Evolutionary conservation across 2,797 vertebrate genomes (phyloP).

Genomic region (Melanotaenia trifasciata): DNA sequence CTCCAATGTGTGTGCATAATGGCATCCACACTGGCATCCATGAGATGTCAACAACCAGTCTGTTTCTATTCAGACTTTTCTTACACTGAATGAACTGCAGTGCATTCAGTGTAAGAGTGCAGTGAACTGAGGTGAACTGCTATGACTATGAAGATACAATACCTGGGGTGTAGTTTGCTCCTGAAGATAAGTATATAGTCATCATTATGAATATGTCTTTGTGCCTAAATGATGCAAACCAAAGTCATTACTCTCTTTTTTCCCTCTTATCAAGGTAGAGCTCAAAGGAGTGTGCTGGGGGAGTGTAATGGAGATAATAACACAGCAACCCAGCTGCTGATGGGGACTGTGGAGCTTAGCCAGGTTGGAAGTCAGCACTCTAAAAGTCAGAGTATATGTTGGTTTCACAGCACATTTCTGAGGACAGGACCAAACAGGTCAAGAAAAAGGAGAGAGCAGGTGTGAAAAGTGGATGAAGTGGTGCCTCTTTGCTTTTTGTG

Average conservation of each 20-base stretch:
- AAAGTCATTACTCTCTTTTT: conserved; percentile 47
- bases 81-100: conserved; percentile 26
- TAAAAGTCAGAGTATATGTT: conserved; percentile 62
- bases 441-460: conserved; percentile 35
- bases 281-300: conserved; percentile 58
- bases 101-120: background rate
- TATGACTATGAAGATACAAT: conserved; percentile 7
- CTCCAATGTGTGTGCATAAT: conserved; percentile 35
- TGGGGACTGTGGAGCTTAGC: conserved; percentile 53
- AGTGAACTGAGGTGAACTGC: background rate
- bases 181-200: background rate
- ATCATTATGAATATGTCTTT: background rate
- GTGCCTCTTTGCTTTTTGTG: background rate
- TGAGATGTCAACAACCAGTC: conserved; percentile 59
- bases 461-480: conserved; percentile 25
- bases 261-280: conserved; percentile 73
- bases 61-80: conserved; percentile 51
- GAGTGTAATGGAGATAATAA: conserved; percentile 78
- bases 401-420: conserved; percentile 55
- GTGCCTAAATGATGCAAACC: conserved; percentile 19
- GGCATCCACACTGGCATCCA: conserved; percentile 48
- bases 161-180: background rate
- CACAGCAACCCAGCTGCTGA: conserved; percentile 69
- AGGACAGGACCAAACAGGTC: conserved; percentile 76
- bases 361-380: conserved; percentile 51